Evolutionary conservation across 2,888 invertebrate species (phyloP).

Genomic region (Incurvaria masculella): DNA sequence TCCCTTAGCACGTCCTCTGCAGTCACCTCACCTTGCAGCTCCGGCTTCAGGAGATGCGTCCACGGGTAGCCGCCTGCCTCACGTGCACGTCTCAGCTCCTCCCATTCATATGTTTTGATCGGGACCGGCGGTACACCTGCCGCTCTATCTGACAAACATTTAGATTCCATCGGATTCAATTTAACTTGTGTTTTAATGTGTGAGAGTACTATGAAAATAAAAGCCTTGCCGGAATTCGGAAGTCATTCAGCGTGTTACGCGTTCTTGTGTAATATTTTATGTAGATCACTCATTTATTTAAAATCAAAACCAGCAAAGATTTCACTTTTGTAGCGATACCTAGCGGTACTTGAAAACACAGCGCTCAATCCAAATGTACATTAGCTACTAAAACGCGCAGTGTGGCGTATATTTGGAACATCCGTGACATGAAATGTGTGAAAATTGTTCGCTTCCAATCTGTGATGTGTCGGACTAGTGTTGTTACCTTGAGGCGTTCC

Average conservation of each 20-base stretch:
- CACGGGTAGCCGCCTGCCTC: constrained; percentile 75
- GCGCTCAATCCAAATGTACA: constrained; percentile 49
- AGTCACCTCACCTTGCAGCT: constrained; percentile 50
- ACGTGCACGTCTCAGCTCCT: constrained; percentile 69
- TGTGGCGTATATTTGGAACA: constrained; percentile 53
- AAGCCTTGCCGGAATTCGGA: constrained; percentile 18
- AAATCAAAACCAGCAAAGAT: constrained; percentile 36
- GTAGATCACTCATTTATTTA: constrained; percentile 21
- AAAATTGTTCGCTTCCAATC: constrained; percentile 38
- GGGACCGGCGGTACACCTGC: constrained; percentile 62
- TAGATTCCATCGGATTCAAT: constrained; percentile 53
- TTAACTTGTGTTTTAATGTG: constrained; percentile 13
- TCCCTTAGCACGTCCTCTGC: constrained; percentile 50
- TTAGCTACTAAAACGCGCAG: constrained; percentile 48
- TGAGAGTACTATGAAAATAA: constrained; percentile 19
- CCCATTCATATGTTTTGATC: constrained; percentile 77
- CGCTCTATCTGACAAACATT: constrained; percentile 52
- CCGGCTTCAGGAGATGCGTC: constrained; percentile 71
- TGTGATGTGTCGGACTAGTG: constrained; percentile 40
- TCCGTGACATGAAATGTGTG: constrained; percentile 50
- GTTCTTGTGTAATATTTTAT: constrained; percentile 11
- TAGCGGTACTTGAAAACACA: constrained; percentile 43
- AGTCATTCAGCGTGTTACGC: not conserved
- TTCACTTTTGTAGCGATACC: constrained; percentile 34
- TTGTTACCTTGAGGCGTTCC: constrained; percentile 45